These are phyloP conservation scores for Hirtodrosophila histrioides DNA, from an alignment of 2,888 invertebrate species.

Conservation along the genomic window DNA sequence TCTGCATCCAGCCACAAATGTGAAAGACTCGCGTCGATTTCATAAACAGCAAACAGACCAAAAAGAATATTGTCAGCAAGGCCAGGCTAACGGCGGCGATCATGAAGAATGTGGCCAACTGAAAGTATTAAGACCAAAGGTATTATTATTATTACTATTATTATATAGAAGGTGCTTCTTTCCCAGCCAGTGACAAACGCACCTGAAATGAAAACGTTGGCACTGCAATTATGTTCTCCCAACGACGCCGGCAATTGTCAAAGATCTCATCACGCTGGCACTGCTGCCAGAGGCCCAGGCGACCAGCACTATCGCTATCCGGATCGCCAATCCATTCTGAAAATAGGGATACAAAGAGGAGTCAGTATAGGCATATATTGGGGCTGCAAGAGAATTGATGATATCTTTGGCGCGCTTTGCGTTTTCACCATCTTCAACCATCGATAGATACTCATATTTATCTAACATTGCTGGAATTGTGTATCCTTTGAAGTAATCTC, in stretches of 20 bases:
- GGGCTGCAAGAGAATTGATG: too few species aligned
- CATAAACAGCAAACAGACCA: conserved; percentile 96
- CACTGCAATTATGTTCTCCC: conserved; percentile 93
- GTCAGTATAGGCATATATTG: too few species aligned
- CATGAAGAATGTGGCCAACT: conserved; percentile 94
- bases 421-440: too few species aligned
- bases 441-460: too few species aligned
- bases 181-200: conserved; percentile 27
- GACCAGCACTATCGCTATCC: conserved; percentile 93
- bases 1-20: conserved; percentile 97
- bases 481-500: too few species aligned
- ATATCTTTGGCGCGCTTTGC: too few species aligned
- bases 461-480: too few species aligned
- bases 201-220: conserved; percentile 91
- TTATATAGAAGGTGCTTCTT: neutral
- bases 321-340: conserved; percentile 93
- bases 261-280: conserved; percentile 91
- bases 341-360: neutral
- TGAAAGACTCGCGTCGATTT: conserved; percentile 96
- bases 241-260: conserved; percentile 93
- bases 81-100: conserved; percentile 94
- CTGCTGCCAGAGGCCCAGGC: conserved; percentile 96
- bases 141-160: neutral
- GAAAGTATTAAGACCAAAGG: conserved; percentile 24
- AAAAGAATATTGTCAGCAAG: conserved; percentile 93